phyloP scores from a whole-genome alignment of 2,888 invertebrate species.

The Microplitis deprimator region DNA sequence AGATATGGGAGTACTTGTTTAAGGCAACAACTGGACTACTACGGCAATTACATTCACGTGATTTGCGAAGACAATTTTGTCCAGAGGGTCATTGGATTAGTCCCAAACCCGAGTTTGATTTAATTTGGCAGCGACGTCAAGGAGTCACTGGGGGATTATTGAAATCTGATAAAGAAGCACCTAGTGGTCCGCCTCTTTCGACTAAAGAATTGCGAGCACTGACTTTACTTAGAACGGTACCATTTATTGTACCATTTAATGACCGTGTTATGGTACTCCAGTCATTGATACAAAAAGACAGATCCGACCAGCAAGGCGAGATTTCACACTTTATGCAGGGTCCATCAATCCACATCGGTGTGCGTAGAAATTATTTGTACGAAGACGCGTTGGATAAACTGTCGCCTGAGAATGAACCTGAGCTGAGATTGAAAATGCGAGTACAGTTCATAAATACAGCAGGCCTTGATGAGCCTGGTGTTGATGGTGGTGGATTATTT shows the following conservation, averaged over 20 bases:
- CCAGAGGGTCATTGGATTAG: conserved; percentile 80
- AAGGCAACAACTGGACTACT: conserved; percentile 85
- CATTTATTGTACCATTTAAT: conserved; percentile 94
- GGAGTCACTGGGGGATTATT: background rate
- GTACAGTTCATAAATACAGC: conserved; percentile 92
- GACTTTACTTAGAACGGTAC: conserved; percentile 91
- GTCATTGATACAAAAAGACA: conserved; percentile 78
- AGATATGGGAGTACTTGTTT: conserved; percentile 85
- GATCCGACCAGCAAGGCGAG: conserved; percentile 83
- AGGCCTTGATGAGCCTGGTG: conserved; percentile 95
- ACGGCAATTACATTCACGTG: conserved; percentile 87
- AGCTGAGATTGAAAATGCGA: conserved; percentile 86
- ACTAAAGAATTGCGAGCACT: conserved; percentile 90
- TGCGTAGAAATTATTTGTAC: conserved; percentile 93
- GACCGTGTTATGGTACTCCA: conserved; percentile 90
- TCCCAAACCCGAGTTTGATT: conserved; percentile 38
- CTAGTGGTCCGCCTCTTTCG: conserved; percentile 87
- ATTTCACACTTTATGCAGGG: conserved; percentile 82
- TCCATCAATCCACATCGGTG: conserved; percentile 82
- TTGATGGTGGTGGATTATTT: conserved; percentile 97
- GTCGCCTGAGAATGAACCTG: conserved; percentile 90
- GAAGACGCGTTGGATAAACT: conserved; percentile 98
- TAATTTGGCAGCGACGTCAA: conserved; percentile 22
- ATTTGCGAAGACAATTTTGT: conserved; percentile 86
- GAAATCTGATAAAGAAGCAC: conserved; percentile 71